Evolutionary conservation across 2,797 vertebrate species (phyloP), one percentile per base, ranked within the genome.

Genomic region (Labroides dimidiatus): DNA sequence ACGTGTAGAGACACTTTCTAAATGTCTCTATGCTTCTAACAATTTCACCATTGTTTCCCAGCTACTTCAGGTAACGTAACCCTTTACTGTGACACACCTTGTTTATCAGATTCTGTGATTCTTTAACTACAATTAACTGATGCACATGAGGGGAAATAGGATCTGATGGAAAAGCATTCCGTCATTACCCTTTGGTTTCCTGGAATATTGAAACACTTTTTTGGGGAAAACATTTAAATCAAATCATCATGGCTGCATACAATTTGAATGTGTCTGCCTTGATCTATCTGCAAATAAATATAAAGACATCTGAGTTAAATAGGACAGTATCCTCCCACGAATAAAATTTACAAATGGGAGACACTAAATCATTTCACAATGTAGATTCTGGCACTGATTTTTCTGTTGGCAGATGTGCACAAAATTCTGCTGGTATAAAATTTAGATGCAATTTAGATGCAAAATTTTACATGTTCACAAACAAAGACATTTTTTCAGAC

Each of bases 231-330:
- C 37, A 75, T 65, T 59, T 30, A 73, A 81, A 72, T 74, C 41
- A 75, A 81, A 72, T 72, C 41, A 64, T 19, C 42, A 72, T 42
- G 58, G 30, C 39, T 1, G 6, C 14, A 68, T 49, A 60, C 1
- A 49, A 75, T 57, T 55, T 36, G 4, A 56, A 56, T 11, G 6
- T 2, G 15, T 52, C 6, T 54, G 49, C 13, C 11, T 47, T 10
- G 45, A 68, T 43, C 15, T n/a, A 63, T 70, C 51, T 42, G 49
- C 30, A 74, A 80, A 87, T 54, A 57, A 60, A 76, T 57, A 72
- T 6, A 33, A 54, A 53, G 51, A 23, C 68, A 24, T 51, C 56
- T 52, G 36, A 83, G 53, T 74, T 66, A 52, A 76, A 33, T 16
- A 61, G 8, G 30, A 33, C 8, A 33, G n/a, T n/a, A 33, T 33